Percentiles rank a stretch among this genome's conserved stretches.
These are phyloP conservation scores for Lepilemur ruficaudatus DNA, from an alignment of 2,797 vertebrate genomes.

Conservation along the genomic window DNA sequence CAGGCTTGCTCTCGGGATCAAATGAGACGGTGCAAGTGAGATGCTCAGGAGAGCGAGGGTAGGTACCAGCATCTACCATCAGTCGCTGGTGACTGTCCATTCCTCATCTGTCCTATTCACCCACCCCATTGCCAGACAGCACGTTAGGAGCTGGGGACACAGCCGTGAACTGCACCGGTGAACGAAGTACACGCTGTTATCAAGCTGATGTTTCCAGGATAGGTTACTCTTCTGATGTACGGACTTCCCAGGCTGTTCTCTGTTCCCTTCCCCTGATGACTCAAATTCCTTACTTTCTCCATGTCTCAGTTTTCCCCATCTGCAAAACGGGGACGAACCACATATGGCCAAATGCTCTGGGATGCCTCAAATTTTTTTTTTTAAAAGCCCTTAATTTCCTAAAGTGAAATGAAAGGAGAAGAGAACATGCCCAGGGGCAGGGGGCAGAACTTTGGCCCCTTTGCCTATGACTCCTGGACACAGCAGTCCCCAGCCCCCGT, in stretches of 20 bases:
- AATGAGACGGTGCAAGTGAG: background rate
- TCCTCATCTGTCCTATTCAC: background rate
- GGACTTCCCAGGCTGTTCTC: background rate
- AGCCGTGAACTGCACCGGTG: background rate
- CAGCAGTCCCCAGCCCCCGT: background rate
- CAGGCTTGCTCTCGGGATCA: background rate
- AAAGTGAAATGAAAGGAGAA: background rate
- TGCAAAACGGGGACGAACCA: background rate
- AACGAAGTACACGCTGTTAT: rapidly evolving
- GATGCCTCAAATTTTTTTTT: background rate
- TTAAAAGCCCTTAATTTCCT: background rate
- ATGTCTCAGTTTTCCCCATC: background rate
- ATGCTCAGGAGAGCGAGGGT: background rate
- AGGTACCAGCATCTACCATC: background rate
- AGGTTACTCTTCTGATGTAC: background rate
- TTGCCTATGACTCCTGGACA: background rate
- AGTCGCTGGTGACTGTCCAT: background rate
- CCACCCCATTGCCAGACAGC: background rate
- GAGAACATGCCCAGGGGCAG: background rate
- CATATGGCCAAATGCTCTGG: background rate
- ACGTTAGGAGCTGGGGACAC: background rate
- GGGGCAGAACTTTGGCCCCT: background rate
- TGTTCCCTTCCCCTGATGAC: background rate
- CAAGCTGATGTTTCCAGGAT: background rate
- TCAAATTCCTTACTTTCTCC: background rate